Conservation (phyloP, 2,797 vertebrate genomes). For the Pelodytes ibericus region DNA sequence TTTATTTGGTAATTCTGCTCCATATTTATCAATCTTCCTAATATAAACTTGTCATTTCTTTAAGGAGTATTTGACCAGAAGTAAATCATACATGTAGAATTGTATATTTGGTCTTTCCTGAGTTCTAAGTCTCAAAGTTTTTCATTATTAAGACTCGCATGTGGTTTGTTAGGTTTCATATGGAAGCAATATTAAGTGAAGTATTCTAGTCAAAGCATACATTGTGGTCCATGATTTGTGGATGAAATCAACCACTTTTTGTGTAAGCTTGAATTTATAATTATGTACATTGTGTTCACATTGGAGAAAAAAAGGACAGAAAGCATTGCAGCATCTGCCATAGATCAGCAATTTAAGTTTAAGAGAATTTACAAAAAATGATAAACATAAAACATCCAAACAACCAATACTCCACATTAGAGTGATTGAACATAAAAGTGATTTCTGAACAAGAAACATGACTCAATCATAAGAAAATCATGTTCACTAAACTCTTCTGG, state of each 20-base stretch:
- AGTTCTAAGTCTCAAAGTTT: slow-evolving; percentile 46
- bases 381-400: background rate
- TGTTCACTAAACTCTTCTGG: slow-evolving; percentile 5
- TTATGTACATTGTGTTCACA: slow-evolving; percentile 40
- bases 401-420: slow-evolving; percentile 7
- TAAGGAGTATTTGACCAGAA: slow-evolving; percentile 27
- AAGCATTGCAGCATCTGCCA: slow-evolving; percentile 34
- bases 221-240: slow-evolving; percentile 41
- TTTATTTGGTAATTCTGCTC: slow-evolving; percentile 33
- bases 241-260: slow-evolving; percentile 36
- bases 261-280: slow-evolving; percentile 39
- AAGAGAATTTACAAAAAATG: slow-evolving; percentile 19
- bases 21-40: slow-evolving; percentile 45
- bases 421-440: slow-evolving; percentile 27
- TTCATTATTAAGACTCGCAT: slow-evolving; percentile 53
- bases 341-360: slow-evolving; percentile 41
- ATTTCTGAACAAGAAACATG: slow-evolving; percentile 16
- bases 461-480: slow-evolving; percentile 9
- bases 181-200: slow-evolving; percentile 48
- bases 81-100: slow-evolving; percentile 21
- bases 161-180: slow-evolving; percentile 51
- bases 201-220: slow-evolving; percentile 42
- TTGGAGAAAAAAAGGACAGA: slow-evolving; percentile 4
- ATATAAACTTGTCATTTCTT: slow-evolving; percentile 46
- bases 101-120: slow-evolving; percentile 41